Conservation (phyloP, 2,797 vertebrate species). For the Esox masquinongy region DNA sequence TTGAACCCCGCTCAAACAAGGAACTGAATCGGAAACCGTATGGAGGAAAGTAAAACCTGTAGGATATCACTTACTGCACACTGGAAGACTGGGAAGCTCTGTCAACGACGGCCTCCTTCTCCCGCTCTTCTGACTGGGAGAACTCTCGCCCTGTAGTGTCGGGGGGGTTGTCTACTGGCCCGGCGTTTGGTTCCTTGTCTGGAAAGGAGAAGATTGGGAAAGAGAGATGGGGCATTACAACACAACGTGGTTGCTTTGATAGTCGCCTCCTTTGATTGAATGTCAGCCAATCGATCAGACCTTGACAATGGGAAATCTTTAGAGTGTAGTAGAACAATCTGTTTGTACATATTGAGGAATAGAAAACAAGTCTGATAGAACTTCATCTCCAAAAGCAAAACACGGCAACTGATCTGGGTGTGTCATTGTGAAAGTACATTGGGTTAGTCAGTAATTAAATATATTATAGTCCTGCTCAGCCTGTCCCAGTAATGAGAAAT, state of each 20-base stretch:
- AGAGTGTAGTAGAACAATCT: background rate
- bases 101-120: slow-evolving; percentile 48
- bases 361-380: background rate
- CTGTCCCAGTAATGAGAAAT: background rate
- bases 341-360: background rate
- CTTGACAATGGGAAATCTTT: background rate
- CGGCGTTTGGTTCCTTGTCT: slow-evolving; percentile 47
- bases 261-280: background rate
- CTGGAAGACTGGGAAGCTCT: slow-evolving; percentile 52
- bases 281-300: background rate
- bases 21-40: background rate
- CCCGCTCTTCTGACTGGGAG: slow-evolving; percentile 44
- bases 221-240: slow-evolving; percentile 14
- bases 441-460: background rate
- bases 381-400: slow-evolving; percentile 3
- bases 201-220: background rate
- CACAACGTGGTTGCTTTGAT: background rate
- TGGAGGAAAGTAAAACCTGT: background rate
- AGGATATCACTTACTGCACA: slow-evolving; percentile 60
- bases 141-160: slow-evolving; percentile 26
- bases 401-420: background rate
- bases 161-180: slow-evolving; percentile 27
- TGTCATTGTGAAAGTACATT: background rate
- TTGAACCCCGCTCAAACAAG: background rate
- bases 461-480: background rate